These are phyloP conservation scores for Heteractis magnifica DNA, from an alignment of 92 coral and sea anemone genomes.

Conservation along the genomic window DNA sequence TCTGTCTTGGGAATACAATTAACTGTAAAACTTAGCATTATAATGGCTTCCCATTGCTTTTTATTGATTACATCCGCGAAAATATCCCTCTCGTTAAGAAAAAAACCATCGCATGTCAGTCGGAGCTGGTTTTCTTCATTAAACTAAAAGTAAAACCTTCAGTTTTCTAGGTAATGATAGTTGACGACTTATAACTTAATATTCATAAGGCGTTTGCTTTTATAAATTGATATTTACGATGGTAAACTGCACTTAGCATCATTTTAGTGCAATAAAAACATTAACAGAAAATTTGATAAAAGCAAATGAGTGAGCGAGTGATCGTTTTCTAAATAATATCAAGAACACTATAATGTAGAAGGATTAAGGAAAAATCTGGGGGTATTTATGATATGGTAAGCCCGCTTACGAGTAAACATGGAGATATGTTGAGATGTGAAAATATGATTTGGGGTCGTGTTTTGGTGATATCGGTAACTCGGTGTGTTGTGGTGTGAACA, in stretches of 20 bases:
- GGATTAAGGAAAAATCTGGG: neutral
- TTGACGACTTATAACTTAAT: neutral
- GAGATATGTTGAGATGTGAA: neutral
- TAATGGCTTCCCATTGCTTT: neutral
- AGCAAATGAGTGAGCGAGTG: too few species aligned
- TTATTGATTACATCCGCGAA: too few species aligned
- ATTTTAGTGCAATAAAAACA: too few species aligned
- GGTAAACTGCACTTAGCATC: neutral
- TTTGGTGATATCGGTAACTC: neutral
- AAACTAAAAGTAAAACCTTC: neutral
- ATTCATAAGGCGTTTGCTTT: neutral
- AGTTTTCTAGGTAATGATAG: neutral
- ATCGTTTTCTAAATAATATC: neutral
- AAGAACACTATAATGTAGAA: neutral
- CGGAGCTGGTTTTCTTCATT: neutral
- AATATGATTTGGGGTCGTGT: neutral
- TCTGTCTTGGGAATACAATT: neutral
- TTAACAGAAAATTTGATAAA: too few species aligned
- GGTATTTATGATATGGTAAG: neutral
- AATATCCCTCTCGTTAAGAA: too few species aligned
- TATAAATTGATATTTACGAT: neutral
- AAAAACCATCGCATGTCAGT: too few species aligned
- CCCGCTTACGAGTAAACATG: constrained; percentile 2
- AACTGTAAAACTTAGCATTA: neutral
- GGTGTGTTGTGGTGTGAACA: neutral